These are phyloP conservation scores for Pagrus major DNA, from an alignment of 2,113 vertebrate species.

Conservation along the genomic window DNA sequence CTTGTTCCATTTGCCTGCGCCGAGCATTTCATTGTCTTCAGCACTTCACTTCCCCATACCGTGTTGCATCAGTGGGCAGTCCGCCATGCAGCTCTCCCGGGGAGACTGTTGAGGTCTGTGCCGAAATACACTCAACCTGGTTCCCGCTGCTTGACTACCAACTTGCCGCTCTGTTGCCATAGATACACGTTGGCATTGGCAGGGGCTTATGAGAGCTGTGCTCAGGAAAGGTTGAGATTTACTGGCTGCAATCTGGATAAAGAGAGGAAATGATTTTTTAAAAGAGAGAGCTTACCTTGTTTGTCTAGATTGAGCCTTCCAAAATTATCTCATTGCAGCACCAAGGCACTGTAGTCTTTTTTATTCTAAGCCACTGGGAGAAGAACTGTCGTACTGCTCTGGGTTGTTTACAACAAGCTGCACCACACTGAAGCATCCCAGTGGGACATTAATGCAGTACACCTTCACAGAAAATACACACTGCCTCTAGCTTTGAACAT, in stretches of 20 bases:
- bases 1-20: background rate
- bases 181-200: slow-evolving; percentile 63
- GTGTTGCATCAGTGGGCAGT: slow-evolving; percentile 50
- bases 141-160: slow-evolving; percentile 62
- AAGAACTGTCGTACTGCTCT: slow-evolving; percentile 25
- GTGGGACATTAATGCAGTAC: slow-evolving; percentile 25
- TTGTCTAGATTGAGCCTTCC: slow-evolving; percentile 41
- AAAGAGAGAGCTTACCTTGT: slow-evolving; percentile 41
- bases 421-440: slow-evolving; percentile 20
- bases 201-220: slow-evolving; percentile 44
- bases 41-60: slow-evolving; percentile 30
- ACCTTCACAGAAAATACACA: slow-evolving; percentile 29
- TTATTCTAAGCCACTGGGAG: slow-evolving; percentile 6
- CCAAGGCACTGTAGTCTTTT: background rate
- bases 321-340: slow-evolving; percentile 29
- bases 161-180: slow-evolving; percentile 72
- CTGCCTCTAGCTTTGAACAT: slow-evolving; percentile 13
- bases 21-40: slow-evolving; percentile 14
- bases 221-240: slow-evolving; percentile 55
- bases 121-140: slow-evolving; percentile 65
- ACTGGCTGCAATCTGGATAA: slow-evolving; percentile 59
- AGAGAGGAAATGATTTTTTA: slow-evolving; percentile 28
- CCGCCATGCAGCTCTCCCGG: slow-evolving; percentile 13
- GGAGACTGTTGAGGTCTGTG: slow-evolving; percentile 59
- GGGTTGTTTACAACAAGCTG: slow-evolving; percentile 45